Percentiles rank a stretch among this genome's conserved stretches.
These are phyloP conservation scores for Leptopilina boulardi DNA, from an alignment of 1,140 invertebrate species.

Conservation along the genomic window DNA sequence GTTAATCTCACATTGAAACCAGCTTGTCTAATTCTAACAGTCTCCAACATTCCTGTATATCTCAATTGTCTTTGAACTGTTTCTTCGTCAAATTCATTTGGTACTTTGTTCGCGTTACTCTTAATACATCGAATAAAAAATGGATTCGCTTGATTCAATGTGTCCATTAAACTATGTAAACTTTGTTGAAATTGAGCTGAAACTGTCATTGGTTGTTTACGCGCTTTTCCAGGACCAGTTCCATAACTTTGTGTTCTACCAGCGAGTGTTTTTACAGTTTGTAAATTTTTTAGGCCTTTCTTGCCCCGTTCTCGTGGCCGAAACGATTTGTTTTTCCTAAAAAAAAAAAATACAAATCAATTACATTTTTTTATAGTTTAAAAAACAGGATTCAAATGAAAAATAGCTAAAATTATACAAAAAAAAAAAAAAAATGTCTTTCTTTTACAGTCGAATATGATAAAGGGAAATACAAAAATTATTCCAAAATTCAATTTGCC, in stretches of 20 bases:
- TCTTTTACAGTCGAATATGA: no score
- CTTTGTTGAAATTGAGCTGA: slow-evolving; percentile 96
- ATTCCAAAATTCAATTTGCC: no score
- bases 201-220: slow-evolving; percentile 93
- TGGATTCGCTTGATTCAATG: slow-evolving; percentile 95
- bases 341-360: slow-evolving; percentile 57
- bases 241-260: slow-evolving; percentile 80
- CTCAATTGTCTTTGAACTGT: slow-evolving; percentile 89
- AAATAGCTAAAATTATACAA: no score
- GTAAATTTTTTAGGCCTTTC: slow-evolving; percentile 90
- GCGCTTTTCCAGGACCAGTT: slow-evolving; percentile 80
- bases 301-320: slow-evolving; percentile 86
- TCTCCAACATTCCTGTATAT: slow-evolving; percentile 98
- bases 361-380: neutral
- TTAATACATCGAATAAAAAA: slow-evolving; percentile 99
- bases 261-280: slow-evolving; percentile 92
- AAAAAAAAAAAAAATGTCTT: no score
- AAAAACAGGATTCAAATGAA: no score
- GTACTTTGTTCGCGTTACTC: slow-evolving; percentile 93
- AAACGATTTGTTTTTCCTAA: slow-evolving; percentile 94
- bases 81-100: slow-evolving; percentile 95
- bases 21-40: slow-evolving; percentile 94
- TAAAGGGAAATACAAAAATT: no score
- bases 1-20: slow-evolving; percentile 95
- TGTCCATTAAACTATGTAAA: slow-evolving; percentile 93